Evolutionary conservation across 2,113 vertebrate species (phyloP).

Genomic region (Bothrops jararaca): DNA sequence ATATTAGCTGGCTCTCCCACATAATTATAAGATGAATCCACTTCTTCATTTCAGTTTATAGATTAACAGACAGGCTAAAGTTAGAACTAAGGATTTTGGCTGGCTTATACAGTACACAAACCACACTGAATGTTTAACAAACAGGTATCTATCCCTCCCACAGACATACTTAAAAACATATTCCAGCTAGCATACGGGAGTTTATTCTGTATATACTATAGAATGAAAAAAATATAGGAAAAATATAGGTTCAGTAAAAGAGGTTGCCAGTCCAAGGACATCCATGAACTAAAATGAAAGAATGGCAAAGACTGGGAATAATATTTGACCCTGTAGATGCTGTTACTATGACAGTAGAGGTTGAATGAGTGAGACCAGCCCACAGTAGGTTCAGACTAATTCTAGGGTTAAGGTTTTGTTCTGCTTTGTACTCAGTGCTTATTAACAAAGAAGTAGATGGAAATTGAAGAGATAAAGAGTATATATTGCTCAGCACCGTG

Average conservation of each 20-base stretch:
- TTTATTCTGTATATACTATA: not conserved
- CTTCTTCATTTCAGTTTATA: not conserved
- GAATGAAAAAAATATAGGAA: not conserved
- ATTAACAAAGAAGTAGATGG: conserved; percentile 58
- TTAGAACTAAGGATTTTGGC: conserved; percentile 27
- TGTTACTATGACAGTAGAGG: conserved; percentile 21
- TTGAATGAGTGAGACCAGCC: conserved; percentile 29
- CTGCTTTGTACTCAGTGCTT: conserved; percentile 61
- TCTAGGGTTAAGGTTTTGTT: conserved; percentile 55
- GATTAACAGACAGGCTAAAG: conserved; percentile 10
- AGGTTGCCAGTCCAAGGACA: not conserved
- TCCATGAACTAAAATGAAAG: conserved; percentile 34
- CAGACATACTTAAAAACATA: not conserved
- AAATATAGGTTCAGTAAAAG: not conserved
- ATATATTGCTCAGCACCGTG: conserved; percentile 57
- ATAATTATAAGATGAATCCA: conserved; percentile 16
- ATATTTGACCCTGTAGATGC: not conserved
- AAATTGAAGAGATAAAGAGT: conserved; percentile 64
- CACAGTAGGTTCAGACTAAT: conserved; percentile 33
- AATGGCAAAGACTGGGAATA: conserved; percentile 1
- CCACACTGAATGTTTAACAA: not conserved
- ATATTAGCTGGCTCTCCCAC: conserved; percentile 41
- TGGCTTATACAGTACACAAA: conserved; percentile 31
- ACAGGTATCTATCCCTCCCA: not conserved
- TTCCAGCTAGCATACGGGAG: not conserved